phyloP scores from a whole-genome alignment of 2,113 vertebrate genomes.

The Hippopotamus amphibius region DNA sequence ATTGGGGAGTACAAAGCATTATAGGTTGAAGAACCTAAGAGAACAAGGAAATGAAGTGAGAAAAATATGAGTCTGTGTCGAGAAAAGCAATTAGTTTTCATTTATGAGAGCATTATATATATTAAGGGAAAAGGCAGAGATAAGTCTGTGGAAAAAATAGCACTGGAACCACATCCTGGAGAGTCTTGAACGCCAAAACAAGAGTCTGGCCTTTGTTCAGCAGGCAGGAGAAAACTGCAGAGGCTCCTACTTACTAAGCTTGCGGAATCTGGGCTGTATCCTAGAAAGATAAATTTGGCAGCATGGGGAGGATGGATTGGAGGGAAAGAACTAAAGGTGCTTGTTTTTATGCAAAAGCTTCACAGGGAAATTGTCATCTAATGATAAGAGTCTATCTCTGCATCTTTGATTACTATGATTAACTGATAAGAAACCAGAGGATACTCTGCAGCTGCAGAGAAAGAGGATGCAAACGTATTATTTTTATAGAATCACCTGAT shows the following conservation, averaged over 20 bases:
- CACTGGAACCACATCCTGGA: background rate
- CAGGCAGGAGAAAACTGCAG: background rate
- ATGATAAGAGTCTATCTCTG: background rate
- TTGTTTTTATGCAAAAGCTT: slow-evolving; percentile 37
- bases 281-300: slow-evolving; percentile 13
- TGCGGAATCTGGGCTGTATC: background rate
- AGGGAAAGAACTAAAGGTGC: background rate
- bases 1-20: background rate
- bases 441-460: background rate
- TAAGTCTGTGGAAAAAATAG: background rate
- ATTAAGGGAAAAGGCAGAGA: background rate
- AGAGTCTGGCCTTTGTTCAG: background rate
- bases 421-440: slow-evolving; percentile 32
- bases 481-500: slow-evolving; percentile 52
- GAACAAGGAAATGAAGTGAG: background rate
- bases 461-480: slow-evolving; percentile 47
- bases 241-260: background rate
- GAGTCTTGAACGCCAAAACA: background rate
- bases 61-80: background rate
- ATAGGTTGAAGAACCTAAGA: background rate
- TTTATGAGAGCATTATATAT: background rate
- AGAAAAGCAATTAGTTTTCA: background rate
- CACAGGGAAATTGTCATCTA: slow-evolving; percentile 7
- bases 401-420: slow-evolving; percentile 66
- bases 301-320: background rate